A percentile compares a stretch with the other conserved stretches of the same genome.
Conservation (phyloP, 1,140 invertebrate genomes). For the Formica exsecta region DNA sequence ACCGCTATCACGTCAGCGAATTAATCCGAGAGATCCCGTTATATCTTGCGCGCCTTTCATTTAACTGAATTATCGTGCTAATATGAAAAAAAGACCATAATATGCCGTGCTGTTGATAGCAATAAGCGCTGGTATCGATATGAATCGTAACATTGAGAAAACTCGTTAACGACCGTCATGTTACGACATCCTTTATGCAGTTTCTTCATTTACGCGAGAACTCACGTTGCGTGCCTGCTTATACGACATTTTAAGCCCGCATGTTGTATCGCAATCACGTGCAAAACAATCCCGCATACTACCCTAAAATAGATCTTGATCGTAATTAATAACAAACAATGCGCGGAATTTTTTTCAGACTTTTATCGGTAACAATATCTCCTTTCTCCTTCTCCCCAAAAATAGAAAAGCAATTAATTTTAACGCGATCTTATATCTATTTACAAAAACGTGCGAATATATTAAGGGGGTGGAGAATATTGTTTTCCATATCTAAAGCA, state of each 20-base stretch:
- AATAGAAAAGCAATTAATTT: background rate
- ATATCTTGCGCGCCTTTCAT: background rate
- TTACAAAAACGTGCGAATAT: background rate
- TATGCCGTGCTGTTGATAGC: background rate
- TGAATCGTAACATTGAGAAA: constrained; percentile 14
- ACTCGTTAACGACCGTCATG: constrained; percentile 36
- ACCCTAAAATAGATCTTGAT: constrained; percentile 23
- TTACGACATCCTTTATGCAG: constrained; percentile 34
- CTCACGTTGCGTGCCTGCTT: constrained; percentile 7
- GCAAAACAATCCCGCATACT: constrained; percentile 55
- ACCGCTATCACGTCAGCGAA: background rate
- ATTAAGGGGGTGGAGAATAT: too few species aligned
- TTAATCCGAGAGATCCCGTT: constrained; percentile 6
- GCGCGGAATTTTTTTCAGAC: background rate
- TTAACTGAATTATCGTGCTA: constrained; percentile 12
- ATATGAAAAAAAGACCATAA: background rate
- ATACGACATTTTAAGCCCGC: constrained; percentile 48
- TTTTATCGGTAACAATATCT: too few species aligned
- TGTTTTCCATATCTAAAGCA: background rate
- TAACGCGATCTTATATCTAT: background rate
- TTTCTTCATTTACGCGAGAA: constrained; percentile 28
- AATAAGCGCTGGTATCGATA: background rate
- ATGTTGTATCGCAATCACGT: constrained; percentile 45
- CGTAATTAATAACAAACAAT: constrained; percentile 31
- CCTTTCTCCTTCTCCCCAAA: background rate